Base-by-base conservation (phyloP, 2,113 vertebrate genomes). In the Synodontis membranacea region DNA sequence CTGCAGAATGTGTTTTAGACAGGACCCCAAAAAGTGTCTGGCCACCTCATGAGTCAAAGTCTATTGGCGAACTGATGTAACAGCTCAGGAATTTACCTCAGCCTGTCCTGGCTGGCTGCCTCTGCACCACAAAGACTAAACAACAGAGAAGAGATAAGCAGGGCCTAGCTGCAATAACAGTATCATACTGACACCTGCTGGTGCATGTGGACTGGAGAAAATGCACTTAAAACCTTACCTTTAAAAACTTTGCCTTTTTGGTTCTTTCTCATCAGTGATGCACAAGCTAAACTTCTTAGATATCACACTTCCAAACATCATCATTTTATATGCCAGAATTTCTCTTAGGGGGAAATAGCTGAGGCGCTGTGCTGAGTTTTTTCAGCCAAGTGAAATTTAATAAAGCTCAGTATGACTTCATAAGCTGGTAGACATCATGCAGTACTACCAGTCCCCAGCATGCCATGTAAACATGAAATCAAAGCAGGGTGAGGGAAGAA, bases 21-120 rank as follows among this genome's bases (percentile, higher is more conserved):
- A 28, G 66, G 87, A 91, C 90, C 85, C 89, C 83, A 83, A 86
- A 89, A 86, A 9, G 78, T 88, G 88, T 79, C 76, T 83, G 82
- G 80, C 78, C 64, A 64, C 82, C 88, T 86, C 52, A 84, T 92
- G 91, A 91, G 86, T 91, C 89, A 91, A 89, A 88, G 90, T 89
- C 90, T 88, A 78, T 42, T 84, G 85, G 86, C 56, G 79, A 88
- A 75, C 84, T 92, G 91, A 91, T 90, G 89, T 89, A 89, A 91
- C 62, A 72, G 54, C 44, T 75, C 85, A 90, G 87, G 90, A 91
- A 90, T 90, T 89, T 86, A 80, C 83, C 80, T 76, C 85, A 89
- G 87, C 80, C 86, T 83, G 50, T 14, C 23, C 39, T 83, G 86
- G 83, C 86, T 19, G 28, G 46, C 42, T 60, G 79, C 83, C 52